Evolutionary conservation across 2,797 vertebrate species (phyloP).

Genomic region (Sebastes itinus): DNA sequence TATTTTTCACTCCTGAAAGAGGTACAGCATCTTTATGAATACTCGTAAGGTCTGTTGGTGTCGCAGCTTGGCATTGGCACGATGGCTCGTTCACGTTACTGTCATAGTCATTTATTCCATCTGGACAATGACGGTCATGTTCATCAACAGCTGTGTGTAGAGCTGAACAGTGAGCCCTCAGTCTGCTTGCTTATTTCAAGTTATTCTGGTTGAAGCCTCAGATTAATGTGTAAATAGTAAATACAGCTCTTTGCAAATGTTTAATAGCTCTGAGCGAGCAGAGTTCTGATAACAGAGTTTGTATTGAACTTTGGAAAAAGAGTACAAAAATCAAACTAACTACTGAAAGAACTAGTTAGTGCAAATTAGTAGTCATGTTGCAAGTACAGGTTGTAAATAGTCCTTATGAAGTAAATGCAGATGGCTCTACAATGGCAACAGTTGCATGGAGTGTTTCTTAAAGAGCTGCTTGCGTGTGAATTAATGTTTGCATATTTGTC

Average conservation of each 20-base stretch:
- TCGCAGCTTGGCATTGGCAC: background rate
- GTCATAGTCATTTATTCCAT: constrained; percentile 3
- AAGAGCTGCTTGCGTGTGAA: background rate
- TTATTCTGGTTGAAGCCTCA: constrained; percentile 30
- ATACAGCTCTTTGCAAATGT: constrained; percentile 8
- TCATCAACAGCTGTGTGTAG: background rate
- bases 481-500: constrained; percentile 18
- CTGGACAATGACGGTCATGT: background rate
- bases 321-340: background rate
- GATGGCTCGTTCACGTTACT: constrained; percentile 1
- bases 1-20: constrained; percentile 15
- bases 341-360: constrained; percentile 19
- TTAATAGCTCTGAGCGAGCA: background rate
- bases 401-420: background rate
- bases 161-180: background rate
- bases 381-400: background rate
- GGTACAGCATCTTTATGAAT: constrained; percentile 29
- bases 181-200: constrained; percentile 22
- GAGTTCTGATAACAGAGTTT: background rate
- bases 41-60: constrained; percentile 28
- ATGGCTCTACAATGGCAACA: background rate
- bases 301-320: background rate
- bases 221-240: constrained; percentile 22
- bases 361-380: constrained; percentile 30
- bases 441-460: background rate